These are phyloP conservation scores for Mamestra configurata DNA, from an alignment of 1,140 invertebrate genomes.

Conservation along the genomic window DNA sequence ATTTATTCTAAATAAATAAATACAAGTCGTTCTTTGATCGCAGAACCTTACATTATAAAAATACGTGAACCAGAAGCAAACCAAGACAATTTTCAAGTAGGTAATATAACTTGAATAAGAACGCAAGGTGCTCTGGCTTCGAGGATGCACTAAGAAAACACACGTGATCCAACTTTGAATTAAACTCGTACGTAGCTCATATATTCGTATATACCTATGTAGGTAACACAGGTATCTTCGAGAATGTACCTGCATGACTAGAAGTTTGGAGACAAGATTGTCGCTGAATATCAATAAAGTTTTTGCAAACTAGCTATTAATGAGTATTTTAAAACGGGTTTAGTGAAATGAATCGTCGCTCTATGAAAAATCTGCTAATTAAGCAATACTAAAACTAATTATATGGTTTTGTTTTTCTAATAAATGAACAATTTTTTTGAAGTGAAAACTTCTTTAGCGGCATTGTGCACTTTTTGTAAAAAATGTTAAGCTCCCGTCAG, in stretches of 20 bases:
- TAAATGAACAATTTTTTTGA: too few relatives aligned
- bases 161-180: constrained; percentile 24
- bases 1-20: too few relatives aligned
- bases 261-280: background rate
- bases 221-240: background rate
- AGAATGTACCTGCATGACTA: too few relatives aligned
- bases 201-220: too few relatives aligned
- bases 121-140: background rate
- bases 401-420: too few relatives aligned
- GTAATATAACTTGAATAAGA: constrained; percentile 22
- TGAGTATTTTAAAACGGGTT: background rate
- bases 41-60: background rate
- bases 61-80: background rate
- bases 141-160: background rate
- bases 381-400: too few relatives aligned
- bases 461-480: too few relatives aligned
- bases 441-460: too few relatives aligned
- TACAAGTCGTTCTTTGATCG: too few relatives aligned
- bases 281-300: background rate
- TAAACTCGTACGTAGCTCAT: background rate
- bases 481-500: too few relatives aligned
- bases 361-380: too few relatives aligned
- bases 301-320: background rate
- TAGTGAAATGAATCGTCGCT: too few relatives aligned
- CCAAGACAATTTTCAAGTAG: constrained; percentile 1